Conservation (phyloP, 2,113 vertebrate genomes). For the Todiramphus saurophagus region DNA sequence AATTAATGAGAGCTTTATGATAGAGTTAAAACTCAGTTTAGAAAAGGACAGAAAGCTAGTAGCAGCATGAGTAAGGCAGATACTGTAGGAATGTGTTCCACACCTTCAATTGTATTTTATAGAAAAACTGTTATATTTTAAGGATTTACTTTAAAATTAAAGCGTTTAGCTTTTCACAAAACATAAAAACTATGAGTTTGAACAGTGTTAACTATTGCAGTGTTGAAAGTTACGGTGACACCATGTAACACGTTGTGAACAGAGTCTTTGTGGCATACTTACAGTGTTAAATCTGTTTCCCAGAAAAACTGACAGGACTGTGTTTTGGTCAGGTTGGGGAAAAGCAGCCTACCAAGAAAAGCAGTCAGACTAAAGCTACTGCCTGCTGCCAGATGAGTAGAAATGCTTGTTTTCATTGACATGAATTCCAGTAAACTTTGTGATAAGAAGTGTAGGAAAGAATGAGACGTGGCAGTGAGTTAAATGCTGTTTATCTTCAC, state of each 20-base stretch:
- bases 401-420: not conserved
- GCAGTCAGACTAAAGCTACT: not conserved
- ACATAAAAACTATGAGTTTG: not conserved
- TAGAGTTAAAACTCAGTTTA: not conserved
- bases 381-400: not conserved
- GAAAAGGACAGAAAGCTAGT: not conserved
- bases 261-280: not conserved
- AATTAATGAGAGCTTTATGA: not conserved
- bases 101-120: not conserved
- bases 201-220: not conserved
- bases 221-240: not conserved
- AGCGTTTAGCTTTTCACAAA: not conserved
- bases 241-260: not conserved
- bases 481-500: not conserved
- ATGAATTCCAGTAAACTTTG: not conserved
- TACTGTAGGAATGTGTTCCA: not conserved
- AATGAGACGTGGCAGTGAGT: not conserved
- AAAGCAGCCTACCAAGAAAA: not conserved
- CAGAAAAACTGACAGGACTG: not conserved
- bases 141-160: not conserved
- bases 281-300: not conserved
- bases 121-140: not conserved
- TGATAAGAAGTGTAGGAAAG: not conserved
- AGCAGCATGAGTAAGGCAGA: not conserved
- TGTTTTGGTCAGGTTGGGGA: not conserved